Conservation (phyloP, 2,888 invertebrate species). For the Horisme vitalbata region DNA sequence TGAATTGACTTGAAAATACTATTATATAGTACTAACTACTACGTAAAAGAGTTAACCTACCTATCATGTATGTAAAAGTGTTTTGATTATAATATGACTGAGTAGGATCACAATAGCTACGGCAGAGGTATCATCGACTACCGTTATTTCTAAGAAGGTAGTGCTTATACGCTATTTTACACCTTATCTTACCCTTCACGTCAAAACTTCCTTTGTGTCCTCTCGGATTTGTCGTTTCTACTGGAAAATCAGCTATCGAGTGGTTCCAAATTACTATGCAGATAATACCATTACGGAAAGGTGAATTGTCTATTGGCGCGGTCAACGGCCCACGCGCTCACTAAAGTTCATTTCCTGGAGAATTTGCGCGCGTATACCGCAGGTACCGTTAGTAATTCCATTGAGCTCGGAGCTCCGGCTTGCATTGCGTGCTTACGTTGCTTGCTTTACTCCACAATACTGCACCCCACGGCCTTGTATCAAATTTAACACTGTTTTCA, state of each 20-base stretch:
- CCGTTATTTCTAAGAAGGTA: too few relatives aligned
- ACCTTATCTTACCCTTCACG: not conserved
- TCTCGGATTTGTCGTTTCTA: too few relatives aligned
- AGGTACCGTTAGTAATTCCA: slow-evolving; percentile 18
- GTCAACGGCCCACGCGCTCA: not conserved
- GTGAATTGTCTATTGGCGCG: not conserved
- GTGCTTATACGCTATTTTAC: too few relatives aligned
- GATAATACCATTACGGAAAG: not conserved
- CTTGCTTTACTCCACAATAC: slow-evolving; percentile 13
- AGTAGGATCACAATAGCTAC: too few relatives aligned
- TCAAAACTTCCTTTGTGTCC: too few relatives aligned
- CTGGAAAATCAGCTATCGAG: too few relatives aligned
- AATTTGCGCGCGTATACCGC: slow-evolving; percentile 11
- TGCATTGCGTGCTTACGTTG: slow-evolving; percentile 14
- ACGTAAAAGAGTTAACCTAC: too few relatives aligned
- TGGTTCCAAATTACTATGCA: not conserved
- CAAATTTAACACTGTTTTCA: slow-evolving; percentile 19
- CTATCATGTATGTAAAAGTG: too few relatives aligned
- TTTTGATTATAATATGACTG: too few relatives aligned
- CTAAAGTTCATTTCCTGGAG: slow-evolving; percentile 12
- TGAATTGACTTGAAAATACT: too few relatives aligned
- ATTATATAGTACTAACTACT: too few relatives aligned
- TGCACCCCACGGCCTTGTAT: slow-evolving; percentile 7
- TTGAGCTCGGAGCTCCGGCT: slow-evolving; percentile 8
- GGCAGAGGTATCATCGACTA: too few relatives aligned